Evolutionary conservation across 2,888 invertebrate genomes (phyloP).

Genomic region (Mongoloraphidia duomilia): DNA sequence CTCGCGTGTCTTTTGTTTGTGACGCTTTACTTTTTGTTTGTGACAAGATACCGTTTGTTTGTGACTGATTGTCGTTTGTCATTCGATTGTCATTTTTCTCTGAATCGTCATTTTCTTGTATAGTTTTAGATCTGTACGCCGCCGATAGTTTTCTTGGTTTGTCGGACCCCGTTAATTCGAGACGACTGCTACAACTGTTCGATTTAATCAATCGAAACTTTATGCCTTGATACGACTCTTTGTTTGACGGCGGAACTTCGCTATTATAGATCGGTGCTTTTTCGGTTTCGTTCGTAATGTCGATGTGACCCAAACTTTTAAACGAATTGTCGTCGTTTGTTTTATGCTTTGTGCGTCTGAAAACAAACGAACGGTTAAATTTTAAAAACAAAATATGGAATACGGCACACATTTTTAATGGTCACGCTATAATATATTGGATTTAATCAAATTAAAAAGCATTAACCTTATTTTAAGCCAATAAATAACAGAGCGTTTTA

Average conservation of each 20-base stretch:
- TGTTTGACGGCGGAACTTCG: conserved; percentile 16
- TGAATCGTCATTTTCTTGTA: no score
- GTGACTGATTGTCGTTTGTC: neutral
- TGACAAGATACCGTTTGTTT: neutral
- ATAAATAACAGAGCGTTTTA: no score
- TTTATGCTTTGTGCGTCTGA: no score
- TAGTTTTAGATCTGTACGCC: neutral
- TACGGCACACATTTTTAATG: no score
- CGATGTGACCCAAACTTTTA: neutral
- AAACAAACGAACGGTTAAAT: no score
- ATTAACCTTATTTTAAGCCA: no score
- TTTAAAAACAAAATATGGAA: no score
- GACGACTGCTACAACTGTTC: conserved; percentile 71
- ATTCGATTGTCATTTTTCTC: neutral
- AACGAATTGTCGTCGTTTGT: no score
- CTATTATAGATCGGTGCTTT: conserved; percentile 10
- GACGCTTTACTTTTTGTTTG: no score
- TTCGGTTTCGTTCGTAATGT: conserved; percentile 9
- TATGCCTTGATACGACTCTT: conserved; percentile 41
- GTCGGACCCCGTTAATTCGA: conserved; percentile 60
- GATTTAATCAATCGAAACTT: conserved; percentile 74
- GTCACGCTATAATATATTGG: no score
- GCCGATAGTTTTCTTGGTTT: neutral
- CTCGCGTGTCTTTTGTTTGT: no score
- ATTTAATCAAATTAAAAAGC: no score